phyloP scores from a whole-genome alignment of 2,888 invertebrate species.

The Euplexia lucipara region DNA sequence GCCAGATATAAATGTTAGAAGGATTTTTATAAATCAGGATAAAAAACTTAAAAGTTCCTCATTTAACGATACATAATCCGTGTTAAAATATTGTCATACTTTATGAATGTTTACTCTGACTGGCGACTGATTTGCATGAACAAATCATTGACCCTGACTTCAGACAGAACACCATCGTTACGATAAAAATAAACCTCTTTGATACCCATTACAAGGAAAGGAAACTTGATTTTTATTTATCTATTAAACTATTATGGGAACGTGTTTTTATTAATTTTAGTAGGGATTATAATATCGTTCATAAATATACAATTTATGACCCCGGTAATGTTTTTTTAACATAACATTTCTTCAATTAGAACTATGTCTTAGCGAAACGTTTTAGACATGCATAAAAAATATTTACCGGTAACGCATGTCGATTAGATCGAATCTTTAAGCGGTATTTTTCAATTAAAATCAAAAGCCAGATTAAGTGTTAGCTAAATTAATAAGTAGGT shows the following conservation, averaged over 20 bases:
- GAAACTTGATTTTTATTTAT: slow-evolving; percentile 30
- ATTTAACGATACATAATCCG: slow-evolving; percentile 52
- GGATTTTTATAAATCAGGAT: slow-evolving; percentile 16
- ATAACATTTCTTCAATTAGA: slow-evolving; percentile 1
- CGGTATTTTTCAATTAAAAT: background rate
- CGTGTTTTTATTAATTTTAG: slow-evolving; percentile 36
- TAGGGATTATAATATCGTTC: slow-evolving; percentile 32
- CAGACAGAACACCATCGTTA: slow-evolving; percentile 57
- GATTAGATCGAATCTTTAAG: background rate
- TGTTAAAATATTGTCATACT: slow-evolving; percentile 55
- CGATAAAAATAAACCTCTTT: slow-evolving; percentile 52
- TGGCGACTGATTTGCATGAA: slow-evolving; percentile 66
- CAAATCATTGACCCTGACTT: slow-evolving; percentile 66
- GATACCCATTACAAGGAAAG: slow-evolving; percentile 48
- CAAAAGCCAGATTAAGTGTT: background rate
- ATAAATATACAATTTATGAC: slow-evolving; percentile 27
- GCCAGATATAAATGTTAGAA: too few relatives aligned
- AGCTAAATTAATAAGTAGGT: slow-evolving; percentile 14
- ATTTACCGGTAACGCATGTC: too few relatives aligned
- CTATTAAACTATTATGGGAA: slow-evolving; percentile 40
- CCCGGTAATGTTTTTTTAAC: slow-evolving; percentile 12
- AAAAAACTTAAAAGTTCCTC: slow-evolving; percentile 32
- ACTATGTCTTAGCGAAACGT: background rate
- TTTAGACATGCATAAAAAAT: background rate
- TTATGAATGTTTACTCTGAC: slow-evolving; percentile 56